phyloP scores from a whole-genome alignment of 2,888 invertebrate genomes.

The Drosophila pseudotakahashii region DNA sequence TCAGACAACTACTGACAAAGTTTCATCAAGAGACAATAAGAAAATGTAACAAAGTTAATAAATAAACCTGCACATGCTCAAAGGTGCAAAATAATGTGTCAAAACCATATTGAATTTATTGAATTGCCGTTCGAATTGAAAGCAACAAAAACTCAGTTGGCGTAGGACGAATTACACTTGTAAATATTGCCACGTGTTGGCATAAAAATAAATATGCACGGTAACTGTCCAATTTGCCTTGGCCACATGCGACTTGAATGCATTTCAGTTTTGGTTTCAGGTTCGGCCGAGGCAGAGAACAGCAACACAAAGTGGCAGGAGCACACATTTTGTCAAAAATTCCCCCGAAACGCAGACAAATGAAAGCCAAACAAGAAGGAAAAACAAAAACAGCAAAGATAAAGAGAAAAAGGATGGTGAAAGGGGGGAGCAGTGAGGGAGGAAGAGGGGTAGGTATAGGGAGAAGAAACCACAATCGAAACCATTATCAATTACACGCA shows the following conservation, averaged over 20 bases:
- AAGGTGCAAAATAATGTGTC: neutral
- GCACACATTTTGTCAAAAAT: conserved; percentile 64
- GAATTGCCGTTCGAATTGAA: neutral
- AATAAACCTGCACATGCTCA: neutral
- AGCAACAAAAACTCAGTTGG: neutral
- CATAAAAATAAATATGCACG: conserved; percentile 26
- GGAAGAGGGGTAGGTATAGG: conserved; percentile 36
- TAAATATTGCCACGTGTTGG: conserved; percentile 68
- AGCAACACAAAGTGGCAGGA: conserved; percentile 36
- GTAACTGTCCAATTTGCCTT: conserved; percentile 55
- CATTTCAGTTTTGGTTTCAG: conserved; percentile 7
- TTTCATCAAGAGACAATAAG: neutral
- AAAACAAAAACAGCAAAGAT: conserved; percentile 41
- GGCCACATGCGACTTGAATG: conserved; percentile 68
- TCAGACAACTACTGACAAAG: neutral
- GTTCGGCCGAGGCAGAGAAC: neutral
- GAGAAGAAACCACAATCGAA: conserved; percentile 75
- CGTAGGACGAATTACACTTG: conserved; percentile 44
- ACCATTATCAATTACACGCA: conserved; percentile 81
- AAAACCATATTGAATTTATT: neutral
- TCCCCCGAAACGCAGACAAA: conserved; percentile 30
- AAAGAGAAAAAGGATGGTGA: conserved; percentile 13
- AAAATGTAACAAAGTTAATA: neutral
- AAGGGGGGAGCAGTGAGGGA: conserved; percentile 23
- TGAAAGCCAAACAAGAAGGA: conserved; percentile 43